These are phyloP conservation scores for Sebastes itinus DNA, from an alignment of 2,797 vertebrate species.

Conservation along the genomic window DNA sequence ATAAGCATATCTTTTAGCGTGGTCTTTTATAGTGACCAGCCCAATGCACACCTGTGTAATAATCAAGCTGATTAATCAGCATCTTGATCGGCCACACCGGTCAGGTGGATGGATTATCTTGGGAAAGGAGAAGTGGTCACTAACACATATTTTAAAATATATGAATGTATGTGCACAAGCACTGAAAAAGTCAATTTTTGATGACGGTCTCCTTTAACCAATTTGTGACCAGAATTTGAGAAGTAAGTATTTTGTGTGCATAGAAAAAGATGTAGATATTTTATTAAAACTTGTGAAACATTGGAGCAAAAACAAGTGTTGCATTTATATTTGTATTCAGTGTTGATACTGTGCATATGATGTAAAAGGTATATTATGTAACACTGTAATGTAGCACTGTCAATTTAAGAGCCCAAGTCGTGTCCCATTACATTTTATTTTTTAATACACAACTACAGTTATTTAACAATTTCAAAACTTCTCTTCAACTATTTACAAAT, in stretches of 20 bases:
- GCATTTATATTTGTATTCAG: too few relatives aligned
- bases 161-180: too few relatives aligned
- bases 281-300: not conserved
- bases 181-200: too few relatives aligned
- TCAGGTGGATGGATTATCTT: not conserved
- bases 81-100: not conserved
- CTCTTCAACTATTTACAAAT: slow-evolving; percentile 58
- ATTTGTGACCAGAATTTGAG: not conserved
- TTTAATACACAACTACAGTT: slow-evolving; percentile 24
- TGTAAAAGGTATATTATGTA: too few relatives aligned
- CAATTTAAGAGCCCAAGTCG: not conserved
- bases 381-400: not conserved
- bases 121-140: not conserved
- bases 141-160: not conserved
- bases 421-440: slow-evolving; percentile 24
- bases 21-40: not conserved
- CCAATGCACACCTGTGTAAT: not conserved
- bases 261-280: not conserved
- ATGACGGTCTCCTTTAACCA: not conserved
- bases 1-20: not conserved
- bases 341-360: too few relatives aligned
- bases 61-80: not conserved
- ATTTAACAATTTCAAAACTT: not conserved
- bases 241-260: not conserved
- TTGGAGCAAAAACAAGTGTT: too few relatives aligned